Percentiles rank a stretch among this genome's conserved stretches.
Conservation (phyloP, 2,113 vertebrate species). For the Sylvia atricapilla region DNA sequence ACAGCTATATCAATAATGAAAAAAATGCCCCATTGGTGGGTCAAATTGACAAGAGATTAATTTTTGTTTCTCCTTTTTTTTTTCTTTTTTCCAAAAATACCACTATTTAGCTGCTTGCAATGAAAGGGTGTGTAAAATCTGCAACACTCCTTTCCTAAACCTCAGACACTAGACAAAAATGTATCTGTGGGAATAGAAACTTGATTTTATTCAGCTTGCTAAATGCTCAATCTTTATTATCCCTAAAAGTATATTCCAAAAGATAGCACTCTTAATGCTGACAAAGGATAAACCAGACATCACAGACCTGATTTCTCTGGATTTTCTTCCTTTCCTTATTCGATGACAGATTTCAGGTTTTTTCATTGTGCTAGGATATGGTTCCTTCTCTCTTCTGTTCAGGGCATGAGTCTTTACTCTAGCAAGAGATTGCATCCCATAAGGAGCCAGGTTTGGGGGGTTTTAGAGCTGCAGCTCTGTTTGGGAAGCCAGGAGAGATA, state of each 20-base stretch:
- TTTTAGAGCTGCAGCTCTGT: slow-evolving; percentile 18
- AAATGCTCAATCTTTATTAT: slow-evolving; percentile 64
- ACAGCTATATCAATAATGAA: slow-evolving; percentile 64
- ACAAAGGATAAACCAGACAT: slow-evolving; percentile 47
- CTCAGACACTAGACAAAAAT: slow-evolving; percentile 64
- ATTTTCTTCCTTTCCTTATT: slow-evolving; percentile 35
- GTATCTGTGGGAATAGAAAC: slow-evolving; percentile 58
- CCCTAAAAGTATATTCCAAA: slow-evolving; percentile 6
- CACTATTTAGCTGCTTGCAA: slow-evolving; percentile 65
- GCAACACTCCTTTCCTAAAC: slow-evolving; percentile 63
- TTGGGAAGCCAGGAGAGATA: slow-evolving; percentile 31
- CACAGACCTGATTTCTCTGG: slow-evolving; percentile 38
- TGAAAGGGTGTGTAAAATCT: slow-evolving; percentile 58
- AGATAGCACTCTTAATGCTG: slow-evolving; percentile 40
- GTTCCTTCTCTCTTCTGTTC: background rate
- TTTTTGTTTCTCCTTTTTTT: slow-evolving; percentile 44
- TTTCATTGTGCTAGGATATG: background rate
- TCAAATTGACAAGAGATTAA: slow-evolving; percentile 70
- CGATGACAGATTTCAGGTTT: background rate
- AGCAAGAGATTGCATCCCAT: background rate
- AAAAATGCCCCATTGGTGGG: background rate
- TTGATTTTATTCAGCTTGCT: slow-evolving; percentile 66
- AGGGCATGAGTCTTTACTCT: background rate
- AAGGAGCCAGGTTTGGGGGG: background rate
- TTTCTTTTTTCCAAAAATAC: slow-evolving; percentile 51